These are phyloP conservation scores for Agonopterix subpropinquella DNA, from an alignment of 2,888 invertebrate genomes.

Conservation along the genomic window DNA sequence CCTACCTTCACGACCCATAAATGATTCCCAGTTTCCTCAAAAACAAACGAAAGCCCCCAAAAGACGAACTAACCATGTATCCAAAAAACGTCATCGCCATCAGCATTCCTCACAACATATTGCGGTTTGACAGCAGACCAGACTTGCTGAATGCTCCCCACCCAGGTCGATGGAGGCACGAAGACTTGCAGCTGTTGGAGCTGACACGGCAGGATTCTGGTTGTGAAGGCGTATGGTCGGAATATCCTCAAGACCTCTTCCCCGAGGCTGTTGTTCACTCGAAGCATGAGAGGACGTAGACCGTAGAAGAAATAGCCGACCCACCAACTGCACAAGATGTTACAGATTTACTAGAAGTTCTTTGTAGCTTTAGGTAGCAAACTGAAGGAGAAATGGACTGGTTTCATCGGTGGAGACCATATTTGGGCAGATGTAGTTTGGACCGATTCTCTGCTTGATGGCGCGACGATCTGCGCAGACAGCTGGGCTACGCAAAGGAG, in stretches of 20 bases:
- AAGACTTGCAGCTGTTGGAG: slow-evolving; percentile 82
- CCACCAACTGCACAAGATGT: slow-evolving; percentile 44
- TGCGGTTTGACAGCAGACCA: slow-evolving; percentile 82
- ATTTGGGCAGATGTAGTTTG: too few species aligned
- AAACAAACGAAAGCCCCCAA: background rate
- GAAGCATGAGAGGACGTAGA: slow-evolving; percentile 49
- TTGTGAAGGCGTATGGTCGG: slow-evolving; percentile 85
- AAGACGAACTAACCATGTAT: slow-evolving; percentile 77
- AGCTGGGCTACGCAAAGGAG: background rate
- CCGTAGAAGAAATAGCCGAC: slow-evolving; percentile 59
- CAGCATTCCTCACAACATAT: slow-evolving; percentile 81
- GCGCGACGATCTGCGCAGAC: too few species aligned
- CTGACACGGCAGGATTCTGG: slow-evolving; percentile 89
- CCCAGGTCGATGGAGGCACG: slow-evolving; percentile 78
- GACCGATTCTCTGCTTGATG: too few species aligned
- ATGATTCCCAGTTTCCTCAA: background rate
- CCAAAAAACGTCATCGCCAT: slow-evolving; percentile 81
- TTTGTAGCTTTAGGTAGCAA: too few species aligned
- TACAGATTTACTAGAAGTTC: too few species aligned
- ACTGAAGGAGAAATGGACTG: too few species aligned
- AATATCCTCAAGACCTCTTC: slow-evolving; percentile 83
- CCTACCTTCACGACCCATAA: background rate
- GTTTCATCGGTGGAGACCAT: too few species aligned
- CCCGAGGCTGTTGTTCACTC: slow-evolving; percentile 37
- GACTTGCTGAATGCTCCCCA: slow-evolving; percentile 83